Conservation (phyloP, 1,140 invertebrate species). For the Atta colombica region DNA sequence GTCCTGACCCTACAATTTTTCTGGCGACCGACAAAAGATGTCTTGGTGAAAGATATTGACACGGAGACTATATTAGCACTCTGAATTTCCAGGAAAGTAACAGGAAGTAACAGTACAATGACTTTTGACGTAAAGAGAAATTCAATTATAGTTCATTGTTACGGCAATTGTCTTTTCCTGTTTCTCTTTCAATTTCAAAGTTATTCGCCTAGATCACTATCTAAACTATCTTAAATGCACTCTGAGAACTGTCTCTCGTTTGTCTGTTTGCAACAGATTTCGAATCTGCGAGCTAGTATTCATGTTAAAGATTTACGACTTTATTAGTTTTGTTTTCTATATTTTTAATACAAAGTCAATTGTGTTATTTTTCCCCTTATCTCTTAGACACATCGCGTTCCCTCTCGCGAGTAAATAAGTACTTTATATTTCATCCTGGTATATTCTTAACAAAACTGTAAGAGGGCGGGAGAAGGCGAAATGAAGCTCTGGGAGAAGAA, state of each 20-base stretch:
- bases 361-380: neutral
- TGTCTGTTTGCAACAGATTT: neutral
- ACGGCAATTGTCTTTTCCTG: neutral
- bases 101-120: neutral
- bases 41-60: neutral
- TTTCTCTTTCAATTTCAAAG: constrained; percentile 19
- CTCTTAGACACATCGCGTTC: neutral
- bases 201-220: constrained; percentile 16
- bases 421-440: constrained; percentile 37
- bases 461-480: neutral
- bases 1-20: constrained; percentile 41
- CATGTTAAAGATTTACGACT: neutral
- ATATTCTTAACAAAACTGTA: constrained; percentile 26
- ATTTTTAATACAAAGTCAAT: constrained; percentile 4
- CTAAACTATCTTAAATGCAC: neutral
- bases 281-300: neutral
- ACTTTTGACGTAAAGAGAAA: neutral
- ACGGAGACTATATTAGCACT: constrained; percentile 18
- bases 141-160: neutral
- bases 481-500: constrained; percentile 23
- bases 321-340: neutral
- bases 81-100: constrained; percentile 4
- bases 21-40: constrained; percentile 4
- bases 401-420: neutral
- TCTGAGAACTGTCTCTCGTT: neutral